Conservation (phyloP, 2,888 invertebrate genomes). For the Aphrophora alni region DNA sequence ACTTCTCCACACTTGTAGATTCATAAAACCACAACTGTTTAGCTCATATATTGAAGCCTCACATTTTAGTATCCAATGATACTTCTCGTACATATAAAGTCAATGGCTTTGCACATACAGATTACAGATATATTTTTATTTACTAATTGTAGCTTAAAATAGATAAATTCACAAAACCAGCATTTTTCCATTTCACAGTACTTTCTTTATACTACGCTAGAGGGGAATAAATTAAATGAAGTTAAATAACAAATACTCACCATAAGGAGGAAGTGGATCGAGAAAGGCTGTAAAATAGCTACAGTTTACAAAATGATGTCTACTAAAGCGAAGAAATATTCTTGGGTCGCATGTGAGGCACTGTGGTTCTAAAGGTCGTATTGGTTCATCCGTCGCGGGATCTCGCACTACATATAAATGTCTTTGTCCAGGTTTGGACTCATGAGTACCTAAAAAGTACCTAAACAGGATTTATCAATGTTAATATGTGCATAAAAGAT, state of each 20-base stretch:
- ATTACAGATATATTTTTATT: too few species aligned
- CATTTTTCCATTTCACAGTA: too few species aligned
- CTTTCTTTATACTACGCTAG: too few species aligned
- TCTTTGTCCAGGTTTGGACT: conserved; percentile 81
- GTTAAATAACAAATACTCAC: background rate
- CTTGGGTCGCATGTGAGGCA: conserved; percentile 87
- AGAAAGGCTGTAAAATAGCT: conserved; percentile 84
- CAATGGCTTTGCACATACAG: too few species aligned
- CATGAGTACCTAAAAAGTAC: conserved; percentile 75
- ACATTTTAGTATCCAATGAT: too few species aligned
- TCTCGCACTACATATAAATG: conserved; percentile 88
- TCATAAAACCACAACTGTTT: too few species aligned
- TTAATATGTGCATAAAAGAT: background rate
- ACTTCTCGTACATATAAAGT: too few species aligned
- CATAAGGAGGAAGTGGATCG: conserved; percentile 55
- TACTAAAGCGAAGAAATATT: conserved; percentile 78
- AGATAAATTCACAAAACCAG: too few species aligned
- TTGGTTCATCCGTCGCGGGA: conserved; percentile 70
- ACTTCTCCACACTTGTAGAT: too few species aligned
- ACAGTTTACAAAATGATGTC: conserved; percentile 83
- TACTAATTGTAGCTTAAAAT: too few species aligned
- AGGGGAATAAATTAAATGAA: too few species aligned
- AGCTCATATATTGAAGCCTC: too few species aligned
- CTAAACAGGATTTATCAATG: conserved; percentile 51
- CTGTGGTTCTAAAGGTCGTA: conserved; percentile 70